Evolutionary conservation across 2,113 vertebrate species (phyloP).

Genomic region (Petaurus breviceps): DNA sequence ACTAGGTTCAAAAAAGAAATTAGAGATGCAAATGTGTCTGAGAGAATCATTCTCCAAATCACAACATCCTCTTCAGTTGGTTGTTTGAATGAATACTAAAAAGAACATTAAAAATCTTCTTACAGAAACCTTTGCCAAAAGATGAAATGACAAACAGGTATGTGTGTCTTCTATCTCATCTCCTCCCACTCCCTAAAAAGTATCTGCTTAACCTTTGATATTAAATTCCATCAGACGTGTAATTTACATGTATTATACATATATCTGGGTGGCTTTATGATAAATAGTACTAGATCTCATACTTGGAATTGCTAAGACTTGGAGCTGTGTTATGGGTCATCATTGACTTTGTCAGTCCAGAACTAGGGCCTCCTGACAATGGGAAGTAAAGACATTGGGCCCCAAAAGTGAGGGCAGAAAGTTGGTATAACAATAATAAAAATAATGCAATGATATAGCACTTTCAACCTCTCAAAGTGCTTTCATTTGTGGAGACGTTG

Average conservation of each 20-base stretch:
- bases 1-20: slow-evolving; percentile 81
- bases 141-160: slow-evolving; percentile 77
- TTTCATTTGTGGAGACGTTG: background rate
- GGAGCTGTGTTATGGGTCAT: slow-evolving; percentile 15
- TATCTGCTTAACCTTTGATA: slow-evolving; percentile 71
- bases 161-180: slow-evolving; percentile 56
- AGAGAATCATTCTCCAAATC: slow-evolving; percentile 85
- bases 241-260: slow-evolving; percentile 75
- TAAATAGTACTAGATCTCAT: slow-evolving; percentile 56
- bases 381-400: background rate
- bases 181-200: slow-evolving; percentile 69
- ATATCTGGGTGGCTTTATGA: slow-evolving; percentile 66
- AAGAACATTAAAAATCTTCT: slow-evolving; percentile 78
- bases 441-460: background rate
- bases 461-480: background rate
- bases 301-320: slow-evolving; percentile 53
- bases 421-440: background rate
- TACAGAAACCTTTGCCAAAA: slow-evolving; percentile 78
- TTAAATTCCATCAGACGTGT: slow-evolving; percentile 66
- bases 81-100: slow-evolving; percentile 83
- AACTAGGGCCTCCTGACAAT: slow-evolving; percentile 7
- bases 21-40: slow-evolving; percentile 83
- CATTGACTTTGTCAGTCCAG: slow-evolving; percentile 38
- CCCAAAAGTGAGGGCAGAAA: slow-evolving; percentile 13
- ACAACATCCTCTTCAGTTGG: slow-evolving; percentile 82